Percentiles rank a stretch among this genome's conserved stretches.
These are phyloP conservation scores for Vimba vimba DNA, from an alignment of 2,113 vertebrate genomes.

Conservation along the genomic window DNA sequence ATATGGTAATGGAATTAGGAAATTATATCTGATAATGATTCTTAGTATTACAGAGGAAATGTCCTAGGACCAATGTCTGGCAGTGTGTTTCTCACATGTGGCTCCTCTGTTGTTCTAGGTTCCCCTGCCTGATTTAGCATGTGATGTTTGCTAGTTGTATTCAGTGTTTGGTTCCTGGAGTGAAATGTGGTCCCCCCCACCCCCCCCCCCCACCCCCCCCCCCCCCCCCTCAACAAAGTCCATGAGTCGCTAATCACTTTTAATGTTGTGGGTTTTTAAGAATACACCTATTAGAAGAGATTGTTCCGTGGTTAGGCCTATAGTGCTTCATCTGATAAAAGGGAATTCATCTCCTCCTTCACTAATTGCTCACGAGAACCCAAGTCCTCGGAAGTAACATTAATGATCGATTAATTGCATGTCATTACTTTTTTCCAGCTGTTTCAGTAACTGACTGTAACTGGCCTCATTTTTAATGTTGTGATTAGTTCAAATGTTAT, in stretches of 20 bases:
- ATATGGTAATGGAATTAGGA: conserved; percentile 8
- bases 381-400: not conserved
- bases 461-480: not conserved
- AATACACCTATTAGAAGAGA: not conserved
- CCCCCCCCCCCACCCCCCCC: not conserved
- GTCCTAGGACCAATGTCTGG: not conserved
- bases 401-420: not conserved
- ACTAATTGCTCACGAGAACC: not conserved
- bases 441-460: not conserved
- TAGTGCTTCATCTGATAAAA: conserved; percentile 10
- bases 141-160: not conserved
- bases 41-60: not conserved
- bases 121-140: not conserved
- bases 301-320: not conserved
- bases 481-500: not conserved
- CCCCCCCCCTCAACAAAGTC: no score
- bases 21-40: conserved; percentile 4
- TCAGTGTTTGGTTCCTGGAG: not conserved
- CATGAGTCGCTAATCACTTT: not conserved
- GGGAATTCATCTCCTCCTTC: not conserved
- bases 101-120: not conserved
- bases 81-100: not conserved
- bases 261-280: not conserved
- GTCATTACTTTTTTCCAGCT: not conserved
- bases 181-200: no score